Conservation (phyloP, 2,113 vertebrate species). For the Tringa solitaria region DNA sequence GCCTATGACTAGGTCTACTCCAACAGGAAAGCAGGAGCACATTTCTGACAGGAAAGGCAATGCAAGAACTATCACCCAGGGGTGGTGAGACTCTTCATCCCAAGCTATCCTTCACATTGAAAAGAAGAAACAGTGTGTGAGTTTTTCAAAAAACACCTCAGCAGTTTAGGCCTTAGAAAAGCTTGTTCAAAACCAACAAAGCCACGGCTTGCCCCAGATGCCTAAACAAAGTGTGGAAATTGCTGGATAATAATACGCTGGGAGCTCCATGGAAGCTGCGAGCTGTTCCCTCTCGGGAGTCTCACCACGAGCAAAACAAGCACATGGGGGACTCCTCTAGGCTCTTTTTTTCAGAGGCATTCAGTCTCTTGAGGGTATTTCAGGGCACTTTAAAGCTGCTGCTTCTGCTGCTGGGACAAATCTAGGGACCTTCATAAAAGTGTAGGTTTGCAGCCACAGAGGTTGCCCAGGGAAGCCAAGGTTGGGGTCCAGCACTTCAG, state of each 20-base stretch:
- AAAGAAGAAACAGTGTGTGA: neutral
- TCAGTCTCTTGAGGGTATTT: neutral
- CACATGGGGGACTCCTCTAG: fast-evolving
- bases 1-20: neutral
- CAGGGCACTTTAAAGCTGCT: neutral
- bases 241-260: neutral
- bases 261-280: neutral
- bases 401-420: neutral
- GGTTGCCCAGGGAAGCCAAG: neutral
- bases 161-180: neutral
- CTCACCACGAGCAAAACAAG: neutral
- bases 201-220: neutral
- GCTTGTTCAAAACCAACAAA: neutral
- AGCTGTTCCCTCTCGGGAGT: neutral
- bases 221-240: neutral
- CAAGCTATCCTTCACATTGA: neutral
- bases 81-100: neutral
- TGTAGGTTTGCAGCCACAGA: neutral
- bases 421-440: fast-evolving
- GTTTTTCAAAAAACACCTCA: neutral
- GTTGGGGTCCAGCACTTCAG: neutral
- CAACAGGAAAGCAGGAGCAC: neutral
- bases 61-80: neutral
- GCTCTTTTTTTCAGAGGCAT: neutral
- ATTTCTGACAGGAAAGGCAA: neutral